Base-by-base conservation (phyloP, 2,797 vertebrate species). In the Pipistrellus pipistrellus region DNA sequence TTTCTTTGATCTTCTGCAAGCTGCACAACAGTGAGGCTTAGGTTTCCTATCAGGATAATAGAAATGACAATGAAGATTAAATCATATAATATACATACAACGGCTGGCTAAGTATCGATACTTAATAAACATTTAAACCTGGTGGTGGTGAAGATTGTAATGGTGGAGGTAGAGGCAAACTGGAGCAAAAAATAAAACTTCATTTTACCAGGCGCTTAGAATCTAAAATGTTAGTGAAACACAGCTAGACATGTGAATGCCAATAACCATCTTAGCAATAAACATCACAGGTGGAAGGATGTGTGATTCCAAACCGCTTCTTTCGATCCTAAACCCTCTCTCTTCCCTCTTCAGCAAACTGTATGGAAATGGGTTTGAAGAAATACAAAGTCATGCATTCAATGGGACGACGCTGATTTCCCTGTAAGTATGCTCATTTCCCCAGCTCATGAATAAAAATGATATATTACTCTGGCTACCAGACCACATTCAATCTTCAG, bases 331-430 rank as follows among this genome's bases (percentile, higher is more conserved):
- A 88, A 95, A 69, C 25, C 88, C 48, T 88, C 82, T 95, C 76
- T 96, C 83, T 73, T 92, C 75, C 80, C 83, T 94, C 72, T 87
- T 89, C 93, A 99, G 99, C 97, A 99, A 99, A 97, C 97, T 99
- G 71, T 98, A 98, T 89, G 98, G 99, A 98, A 99, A 99, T 72
- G 99, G 99, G 98, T 99, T 99, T 97, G 98, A 98, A 98, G 98
- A 99, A 97, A 99, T 99, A 97, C 98, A 99, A 95, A 98, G 98
- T 73, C 98, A 99, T 13, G 99, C 99, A 0, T 99, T 99, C 98
- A 99, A 99, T 0, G 99, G 99, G 82, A 99, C 99, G 38, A 99
- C 98, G 55, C 98, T 99, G 97, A 98, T 98, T 98, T 98, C 98
- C 53, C 85, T 99, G 99, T 99, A 98, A 98, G 99, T 98, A 97